Conservation (phyloP, 2,888 invertebrate genomes). For the Homarus gammarus region DNA sequence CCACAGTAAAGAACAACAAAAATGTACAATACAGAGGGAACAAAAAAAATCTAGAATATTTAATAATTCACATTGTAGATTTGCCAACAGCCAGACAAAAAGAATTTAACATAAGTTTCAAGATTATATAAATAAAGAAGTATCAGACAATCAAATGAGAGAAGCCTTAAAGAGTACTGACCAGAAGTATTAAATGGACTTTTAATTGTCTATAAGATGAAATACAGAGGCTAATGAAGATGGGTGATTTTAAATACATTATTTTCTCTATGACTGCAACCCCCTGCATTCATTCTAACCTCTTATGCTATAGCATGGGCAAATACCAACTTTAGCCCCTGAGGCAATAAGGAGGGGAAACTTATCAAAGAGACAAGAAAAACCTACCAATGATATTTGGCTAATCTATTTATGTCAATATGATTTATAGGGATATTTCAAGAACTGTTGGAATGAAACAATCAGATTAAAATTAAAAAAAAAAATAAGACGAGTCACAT, state of each 20-base stretch:
- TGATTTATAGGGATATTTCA: neutral
- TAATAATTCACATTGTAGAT: neutral
- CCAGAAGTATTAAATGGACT: constrained; percentile 31
- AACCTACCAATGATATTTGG: neutral
- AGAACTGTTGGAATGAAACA: constrained; percentile 7
- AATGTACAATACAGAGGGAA: neutral
- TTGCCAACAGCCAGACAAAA: neutral
- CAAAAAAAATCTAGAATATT: no score
- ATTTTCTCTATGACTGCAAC: neutral
- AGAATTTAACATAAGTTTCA: neutral
- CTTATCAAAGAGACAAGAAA: neutral
- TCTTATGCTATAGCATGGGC: neutral
- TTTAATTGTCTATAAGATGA: neutral
- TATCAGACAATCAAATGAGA: constrained; percentile 30
- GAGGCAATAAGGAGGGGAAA: neutral
- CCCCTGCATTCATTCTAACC: neutral
- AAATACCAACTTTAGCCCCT: constrained; percentile 11
- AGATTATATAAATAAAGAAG: neutral
- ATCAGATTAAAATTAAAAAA: neutral
- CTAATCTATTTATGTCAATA: neutral
- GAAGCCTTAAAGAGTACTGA: constrained; percentile 20
- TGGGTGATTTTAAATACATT: neutral
- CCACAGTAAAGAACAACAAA: neutral
- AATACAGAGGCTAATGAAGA: neutral
- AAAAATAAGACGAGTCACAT: neutral